These are phyloP conservation scores for Helicoverpa armigera DNA, from an alignment of 1,140 invertebrate genomes.

Conservation along the genomic window DNA sequence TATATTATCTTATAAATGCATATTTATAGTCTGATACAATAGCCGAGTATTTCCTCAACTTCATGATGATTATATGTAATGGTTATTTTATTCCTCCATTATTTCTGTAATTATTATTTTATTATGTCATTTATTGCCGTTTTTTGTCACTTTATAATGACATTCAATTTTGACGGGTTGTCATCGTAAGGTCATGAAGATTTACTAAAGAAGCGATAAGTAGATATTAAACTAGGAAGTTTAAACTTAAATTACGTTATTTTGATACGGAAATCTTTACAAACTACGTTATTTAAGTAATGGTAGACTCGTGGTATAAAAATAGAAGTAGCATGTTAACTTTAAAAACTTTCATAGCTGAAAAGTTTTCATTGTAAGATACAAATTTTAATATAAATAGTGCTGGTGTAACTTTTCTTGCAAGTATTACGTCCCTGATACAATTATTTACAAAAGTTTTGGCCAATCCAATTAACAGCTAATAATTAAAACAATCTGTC, in stretches of 20 bases:
- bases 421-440: too few relatives aligned
- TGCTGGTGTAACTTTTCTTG: too few relatives aligned
- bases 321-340: too few relatives aligned
- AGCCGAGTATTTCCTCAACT: too few relatives aligned
- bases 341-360: too few relatives aligned
- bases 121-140: background rate
- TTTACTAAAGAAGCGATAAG: background rate
- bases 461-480: too few relatives aligned
- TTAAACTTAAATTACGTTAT: background rate
- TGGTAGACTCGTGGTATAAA: background rate
- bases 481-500: background rate
- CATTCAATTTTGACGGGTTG: background rate
- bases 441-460: too few relatives aligned
- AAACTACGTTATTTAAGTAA: background rate
- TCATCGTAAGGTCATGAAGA: background rate
- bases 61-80: too few relatives aligned
- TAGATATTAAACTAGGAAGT: conserved; percentile 1
- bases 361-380: too few relatives aligned
- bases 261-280: conserved; percentile 24
- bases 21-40: too few relatives aligned
- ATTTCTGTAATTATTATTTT: background rate
- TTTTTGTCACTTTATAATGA: background rate
- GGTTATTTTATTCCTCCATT: background rate
- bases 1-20: too few relatives aligned
- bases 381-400: too few relatives aligned